Base-by-base conservation (phyloP, 2,888 invertebrate genomes). In the Urechis unicinctus region DNA sequence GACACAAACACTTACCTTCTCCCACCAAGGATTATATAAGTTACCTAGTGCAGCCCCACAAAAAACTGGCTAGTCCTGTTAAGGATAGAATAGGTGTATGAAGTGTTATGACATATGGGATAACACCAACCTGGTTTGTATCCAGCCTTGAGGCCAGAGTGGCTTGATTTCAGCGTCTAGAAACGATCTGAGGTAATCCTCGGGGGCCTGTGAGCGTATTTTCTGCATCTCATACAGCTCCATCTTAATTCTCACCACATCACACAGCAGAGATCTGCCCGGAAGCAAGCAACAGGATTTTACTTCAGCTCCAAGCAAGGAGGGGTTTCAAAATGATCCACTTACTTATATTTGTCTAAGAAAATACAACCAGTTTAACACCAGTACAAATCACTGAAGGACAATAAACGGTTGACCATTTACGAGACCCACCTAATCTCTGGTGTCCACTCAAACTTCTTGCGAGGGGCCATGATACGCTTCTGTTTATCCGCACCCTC, bases 381-480 rank as follows among this genome's bases (percentile, higher is more conserved):
- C n/a, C n/a, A n/a, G n/a, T n/a, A n/a, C n/a, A n/a, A n/a, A n/a
- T n/a, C n/a, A n/a, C n/a, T n/a, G n/a, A n/a, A n/a, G n/a, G n/a
- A n/a, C n/a, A n/a, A n/a, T n/a, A n/a, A n/a, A n/a, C n/a, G n/a
- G n/a, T n/a, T n/a, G n/a, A n/a, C n/a, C n/a, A n/a, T n/a, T n/a
- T n/a, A 41, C 21, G 26, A 46, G n/a, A 21, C 75, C 70, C 75
- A 85, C 85, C 83, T 84, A 45, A 82, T 78, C 68, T 84, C 82
- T 45, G 83, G 82, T 51, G 84, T 85, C 88, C 89, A 89, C 29
- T 85, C 83, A 79, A 88, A 89, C 58, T 85, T 83, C 26, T 85
- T 84, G 67, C 86, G 85, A 2, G 88, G 88, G 50, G 85, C 81
- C 60, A 83, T 82, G 46, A 79, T 74, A 44, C 84, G 82, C 30